Evolutionary conservation across 1,140 invertebrate species (phyloP).

Genomic region (Drosophila rufa): DNA sequence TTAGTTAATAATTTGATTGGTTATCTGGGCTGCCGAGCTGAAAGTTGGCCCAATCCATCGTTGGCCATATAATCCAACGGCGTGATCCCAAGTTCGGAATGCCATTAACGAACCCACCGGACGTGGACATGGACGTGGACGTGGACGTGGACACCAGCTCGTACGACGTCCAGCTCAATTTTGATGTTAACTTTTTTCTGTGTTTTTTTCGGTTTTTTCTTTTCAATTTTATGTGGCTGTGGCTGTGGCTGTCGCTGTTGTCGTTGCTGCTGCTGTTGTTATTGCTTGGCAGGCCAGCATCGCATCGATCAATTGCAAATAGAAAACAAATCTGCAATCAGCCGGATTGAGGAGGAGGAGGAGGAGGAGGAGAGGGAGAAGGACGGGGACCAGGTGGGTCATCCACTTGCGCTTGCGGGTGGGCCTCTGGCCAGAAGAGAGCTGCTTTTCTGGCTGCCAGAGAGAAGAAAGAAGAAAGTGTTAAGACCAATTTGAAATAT

Average conservation of each 20-base stretch:
- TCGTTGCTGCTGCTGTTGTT: neutral
- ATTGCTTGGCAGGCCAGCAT: slow-evolving; percentile 23
- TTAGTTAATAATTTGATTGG: neutral
- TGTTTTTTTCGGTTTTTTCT: neutral
- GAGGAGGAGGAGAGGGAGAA: neutral
- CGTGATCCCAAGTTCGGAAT: slow-evolving; percentile 31
- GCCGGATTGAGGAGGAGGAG: slow-evolving; percentile 47
- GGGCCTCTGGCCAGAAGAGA: slow-evolving; percentile 35
- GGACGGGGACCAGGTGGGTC: slow-evolving; percentile 24
- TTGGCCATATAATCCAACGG: slow-evolving; percentile 14
- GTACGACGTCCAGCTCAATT: slow-evolving; percentile 28
- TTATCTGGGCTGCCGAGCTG: neutral
- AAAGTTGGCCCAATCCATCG: slow-evolving; percentile 6
- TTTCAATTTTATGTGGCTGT: slow-evolving; percentile 32
- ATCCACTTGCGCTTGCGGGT: slow-evolving; percentile 57
- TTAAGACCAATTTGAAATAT: slow-evolving; percentile 75
- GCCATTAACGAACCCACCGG: slow-evolving; percentile 34
- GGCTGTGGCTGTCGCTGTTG: slow-evolving; percentile 1
- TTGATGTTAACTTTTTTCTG: slow-evolving; percentile 16
- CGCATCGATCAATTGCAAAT: slow-evolving; percentile 75
- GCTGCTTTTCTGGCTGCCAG: neutral
- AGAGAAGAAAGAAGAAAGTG: slow-evolving; percentile 65
- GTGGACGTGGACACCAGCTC: slow-evolving; percentile 9
- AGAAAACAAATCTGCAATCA: slow-evolving; percentile 77
- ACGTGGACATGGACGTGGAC: slow-evolving; percentile 5